These are phyloP conservation scores for Noctuana brunneofusca DNA, from an alignment of 2,888 invertebrate species.

Conservation along the genomic window DNA sequence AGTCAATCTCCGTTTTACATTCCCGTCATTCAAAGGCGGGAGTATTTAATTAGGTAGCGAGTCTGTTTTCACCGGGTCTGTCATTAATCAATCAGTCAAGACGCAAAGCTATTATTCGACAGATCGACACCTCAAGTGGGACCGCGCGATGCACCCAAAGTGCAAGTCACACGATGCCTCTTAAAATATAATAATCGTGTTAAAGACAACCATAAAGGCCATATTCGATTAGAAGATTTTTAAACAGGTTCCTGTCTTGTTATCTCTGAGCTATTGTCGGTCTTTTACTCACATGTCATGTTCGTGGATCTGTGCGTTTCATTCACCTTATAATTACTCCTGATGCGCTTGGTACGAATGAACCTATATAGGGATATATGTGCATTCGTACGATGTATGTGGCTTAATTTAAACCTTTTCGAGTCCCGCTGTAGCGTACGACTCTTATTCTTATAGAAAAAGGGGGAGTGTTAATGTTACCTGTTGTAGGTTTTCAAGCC, in stretches of 20 bases:
- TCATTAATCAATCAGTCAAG: slow-evolving; percentile 79
- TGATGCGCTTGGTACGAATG: slow-evolving; percentile 50
- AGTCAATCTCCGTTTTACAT: slow-evolving; percentile 50
- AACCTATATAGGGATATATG: slow-evolving; percentile 38
- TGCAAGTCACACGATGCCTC: slow-evolving; percentile 79
- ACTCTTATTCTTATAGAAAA: background rate
- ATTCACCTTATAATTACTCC: slow-evolving; percentile 64
- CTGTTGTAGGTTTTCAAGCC: background rate
- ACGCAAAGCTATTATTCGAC: slow-evolving; percentile 70
- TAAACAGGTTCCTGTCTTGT: slow-evolving; percentile 78
- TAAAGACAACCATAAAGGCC: slow-evolving; percentile 80
- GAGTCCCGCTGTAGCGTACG: background rate
- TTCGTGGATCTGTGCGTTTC: slow-evolving; percentile 59
- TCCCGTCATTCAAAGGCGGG: slow-evolving; percentile 51
- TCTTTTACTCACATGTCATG: slow-evolving; percentile 60
- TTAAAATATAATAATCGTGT: slow-evolving; percentile 83
- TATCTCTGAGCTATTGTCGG: slow-evolving; percentile 69
- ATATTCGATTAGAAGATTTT: slow-evolving; percentile 77
- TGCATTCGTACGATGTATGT: background rate
- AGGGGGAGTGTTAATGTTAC: background rate
- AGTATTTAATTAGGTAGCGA: slow-evolving; percentile 77
- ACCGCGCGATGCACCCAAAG: slow-evolving; percentile 54
- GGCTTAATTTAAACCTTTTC: background rate
- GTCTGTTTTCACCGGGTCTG: slow-evolving; percentile 71
- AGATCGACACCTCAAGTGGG: slow-evolving; percentile 72